phyloP scores from a whole-genome alignment of 2,888 invertebrate species.

The Athetis lepigone region DNA sequence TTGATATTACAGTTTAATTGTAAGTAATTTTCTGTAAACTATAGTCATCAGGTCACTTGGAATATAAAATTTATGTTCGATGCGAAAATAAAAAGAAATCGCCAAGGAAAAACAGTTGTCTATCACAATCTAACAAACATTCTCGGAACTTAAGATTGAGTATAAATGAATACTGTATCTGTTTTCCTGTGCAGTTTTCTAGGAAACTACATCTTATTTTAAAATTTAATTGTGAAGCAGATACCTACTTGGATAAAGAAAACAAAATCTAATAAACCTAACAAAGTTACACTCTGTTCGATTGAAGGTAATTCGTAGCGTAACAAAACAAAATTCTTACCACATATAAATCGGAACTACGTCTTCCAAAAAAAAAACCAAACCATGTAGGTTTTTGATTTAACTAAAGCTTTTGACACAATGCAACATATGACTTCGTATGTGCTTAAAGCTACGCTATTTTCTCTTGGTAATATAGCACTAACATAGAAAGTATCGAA shows the following conservation, averaged over 20 bases:
- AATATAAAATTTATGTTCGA: background rate
- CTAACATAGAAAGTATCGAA: background rate
- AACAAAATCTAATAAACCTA: no score
- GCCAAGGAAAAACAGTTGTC: background rate
- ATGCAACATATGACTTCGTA: background rate
- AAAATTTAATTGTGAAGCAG: no score
- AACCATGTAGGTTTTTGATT: background rate
- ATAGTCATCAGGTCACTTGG: no score
- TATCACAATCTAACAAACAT: background rate
- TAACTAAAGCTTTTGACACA: conserved; percentile 18
- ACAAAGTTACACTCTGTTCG: no score
- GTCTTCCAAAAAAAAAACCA: background rate
- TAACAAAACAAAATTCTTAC: no score
- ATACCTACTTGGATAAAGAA: no score
- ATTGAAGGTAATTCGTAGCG: no score
- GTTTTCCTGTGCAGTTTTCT: background rate
- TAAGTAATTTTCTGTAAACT: no score
- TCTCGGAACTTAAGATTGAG: background rate
- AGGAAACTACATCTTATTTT: no score
- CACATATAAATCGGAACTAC: background rate
- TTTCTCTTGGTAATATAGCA: background rate
- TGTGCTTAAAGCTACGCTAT: background rate
- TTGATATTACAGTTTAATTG: no score
- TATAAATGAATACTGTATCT: background rate
- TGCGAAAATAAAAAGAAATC: background rate